These are phyloP conservation scores for Diplolepis rosae DNA, from an alignment of 2,888 invertebrate species.

Conservation along the genomic window DNA sequence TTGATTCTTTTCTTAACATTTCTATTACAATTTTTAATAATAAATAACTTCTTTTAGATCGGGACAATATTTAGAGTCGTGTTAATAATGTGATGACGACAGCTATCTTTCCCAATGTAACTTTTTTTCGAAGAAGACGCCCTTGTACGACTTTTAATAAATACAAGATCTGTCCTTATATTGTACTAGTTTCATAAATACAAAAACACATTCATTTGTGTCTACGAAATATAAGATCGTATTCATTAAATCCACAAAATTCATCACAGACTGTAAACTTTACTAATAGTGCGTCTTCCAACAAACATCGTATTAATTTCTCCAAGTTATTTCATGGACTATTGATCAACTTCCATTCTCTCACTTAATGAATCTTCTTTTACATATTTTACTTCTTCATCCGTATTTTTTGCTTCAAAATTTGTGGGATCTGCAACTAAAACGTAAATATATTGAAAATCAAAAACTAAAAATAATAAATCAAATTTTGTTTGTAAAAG, in stretches of 20 bases:
- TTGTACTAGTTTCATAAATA: background rate
- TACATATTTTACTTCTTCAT: constrained; percentile 2
- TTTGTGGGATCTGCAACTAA: background rate
- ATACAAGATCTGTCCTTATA: background rate
- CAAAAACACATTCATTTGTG: constrained; percentile 26
- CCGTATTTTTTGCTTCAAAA: background rate
- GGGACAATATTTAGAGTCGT: background rate
- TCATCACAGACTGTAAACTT: constrained; percentile 10
- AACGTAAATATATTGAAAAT: background rate
- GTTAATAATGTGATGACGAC: background rate
- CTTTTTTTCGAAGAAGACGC: background rate
- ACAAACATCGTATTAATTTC: background rate
- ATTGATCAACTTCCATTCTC: constrained; percentile 60
- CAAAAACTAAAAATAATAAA: background rate
- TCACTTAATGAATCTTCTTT: constrained; percentile 45
- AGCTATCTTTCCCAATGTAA: background rate
- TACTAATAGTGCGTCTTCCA: background rate
- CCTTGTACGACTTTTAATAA: background rate
- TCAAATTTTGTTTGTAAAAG: background rate
- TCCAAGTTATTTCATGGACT: constrained; percentile 43
- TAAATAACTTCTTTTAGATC: constrained; percentile 34
- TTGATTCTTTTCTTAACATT: constrained; percentile 19
- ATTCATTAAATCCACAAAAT: constrained; percentile 13
- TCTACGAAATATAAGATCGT: constrained; percentile 11
- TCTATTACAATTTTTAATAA: constrained; percentile 38